Conservation (phyloP, 2,797 vertebrate species). For the Rhinella marina region DNA sequence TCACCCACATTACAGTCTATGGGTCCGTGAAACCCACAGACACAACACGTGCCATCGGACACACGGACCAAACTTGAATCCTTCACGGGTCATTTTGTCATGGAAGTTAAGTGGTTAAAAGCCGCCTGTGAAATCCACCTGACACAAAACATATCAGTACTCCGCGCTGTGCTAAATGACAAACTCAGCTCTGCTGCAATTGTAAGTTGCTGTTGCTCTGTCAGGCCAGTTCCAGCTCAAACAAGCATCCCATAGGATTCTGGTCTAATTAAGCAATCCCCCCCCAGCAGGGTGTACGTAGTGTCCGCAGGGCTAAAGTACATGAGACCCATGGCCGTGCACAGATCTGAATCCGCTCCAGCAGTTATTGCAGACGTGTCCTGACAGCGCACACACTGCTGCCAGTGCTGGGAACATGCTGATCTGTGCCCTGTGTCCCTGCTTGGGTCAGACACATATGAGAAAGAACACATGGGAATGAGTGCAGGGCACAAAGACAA, state of each 20-base stretch:
- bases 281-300: no score
- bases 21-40: background rate
- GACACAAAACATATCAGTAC: background rate
- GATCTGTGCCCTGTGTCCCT: background rate
- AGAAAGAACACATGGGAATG: background rate
- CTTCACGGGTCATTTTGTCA: no score
- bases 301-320: background rate
- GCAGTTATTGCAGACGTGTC: slow-evolving; percentile 5
- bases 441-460: background rate
- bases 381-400: background rate
- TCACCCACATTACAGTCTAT: no score
- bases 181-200: background rate
- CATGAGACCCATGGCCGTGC: background rate
- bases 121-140: background rate
- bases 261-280: background rate
- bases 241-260: background rate
- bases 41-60: no score
- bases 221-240: background rate
- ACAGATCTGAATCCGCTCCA: background rate
- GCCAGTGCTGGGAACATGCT: background rate
- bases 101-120: no score
- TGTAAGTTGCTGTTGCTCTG: background rate
- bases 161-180: background rate
- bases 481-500: background rate
- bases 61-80: no score